Conservation (phyloP, 2,113 vertebrate genomes). For the Pteropus alecto region DNA sequence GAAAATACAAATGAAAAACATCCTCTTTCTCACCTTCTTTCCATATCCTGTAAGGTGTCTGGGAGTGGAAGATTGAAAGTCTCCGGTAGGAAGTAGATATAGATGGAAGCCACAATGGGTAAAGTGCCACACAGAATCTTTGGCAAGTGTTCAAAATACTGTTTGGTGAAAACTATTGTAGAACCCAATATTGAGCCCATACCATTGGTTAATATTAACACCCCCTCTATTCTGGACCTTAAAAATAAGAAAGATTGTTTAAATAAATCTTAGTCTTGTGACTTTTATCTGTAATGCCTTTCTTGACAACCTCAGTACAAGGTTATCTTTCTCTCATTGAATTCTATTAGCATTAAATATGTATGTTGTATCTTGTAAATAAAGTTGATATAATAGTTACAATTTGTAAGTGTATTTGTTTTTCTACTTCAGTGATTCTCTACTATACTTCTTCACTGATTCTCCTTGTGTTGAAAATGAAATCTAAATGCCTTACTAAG, state of each 20-base stretch:
- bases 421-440: not conserved
- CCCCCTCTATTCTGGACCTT: not conserved
- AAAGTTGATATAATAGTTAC: not conserved
- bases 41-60: slow-evolving; percentile 88
- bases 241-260: not conserved
- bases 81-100: slow-evolving; percentile 86
- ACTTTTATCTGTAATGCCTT: not conserved
- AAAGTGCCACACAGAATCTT: slow-evolving; percentile 83
- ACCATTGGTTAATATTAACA: not conserved
- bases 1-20: not conserved
- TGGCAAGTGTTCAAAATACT: slow-evolving; percentile 85
- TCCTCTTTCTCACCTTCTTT: slow-evolving; percentile 73
- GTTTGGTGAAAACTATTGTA: slow-evolving; percentile 77
- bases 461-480: not conserved
- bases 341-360: not conserved
- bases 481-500: not conserved
- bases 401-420: not conserved
- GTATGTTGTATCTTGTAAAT: not conserved
- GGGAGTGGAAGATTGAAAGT: slow-evolving; percentile 85
- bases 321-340: not conserved
- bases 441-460: not conserved
- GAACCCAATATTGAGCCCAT: not conserved
- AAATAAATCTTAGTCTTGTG: not conserved
- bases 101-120: slow-evolving; percentile 79
- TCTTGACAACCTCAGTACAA: not conserved